Evolutionary conservation across 2,797 vertebrate genomes (phyloP).

Genomic region (Pachyuromys duprasi): DNA sequence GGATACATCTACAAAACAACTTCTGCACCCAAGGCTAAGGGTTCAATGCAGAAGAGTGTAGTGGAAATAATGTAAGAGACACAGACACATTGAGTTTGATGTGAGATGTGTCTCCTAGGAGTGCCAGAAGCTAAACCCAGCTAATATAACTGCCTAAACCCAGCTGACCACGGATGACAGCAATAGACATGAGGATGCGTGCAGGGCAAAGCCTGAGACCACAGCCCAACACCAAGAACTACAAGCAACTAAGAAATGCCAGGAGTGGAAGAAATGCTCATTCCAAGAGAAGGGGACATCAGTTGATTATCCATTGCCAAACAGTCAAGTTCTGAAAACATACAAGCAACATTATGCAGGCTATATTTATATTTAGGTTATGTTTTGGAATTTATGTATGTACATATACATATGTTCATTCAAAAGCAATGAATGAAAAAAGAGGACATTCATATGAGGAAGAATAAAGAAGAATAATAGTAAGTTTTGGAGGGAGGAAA

Average conservation of each 20-base stretch:
- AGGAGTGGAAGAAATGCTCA: background rate
- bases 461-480: background rate
- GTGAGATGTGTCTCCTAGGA: background rate
- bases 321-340: background rate
- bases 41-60: background rate
- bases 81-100: background rate
- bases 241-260: background rate
- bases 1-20: background rate
- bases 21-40: background rate
- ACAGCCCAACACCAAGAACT: background rate
- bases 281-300: background rate
- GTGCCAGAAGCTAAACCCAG: background rate
- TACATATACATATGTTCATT: no score
- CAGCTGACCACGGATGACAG: background rate
- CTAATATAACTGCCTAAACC: background rate
- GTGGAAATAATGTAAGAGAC: background rate
- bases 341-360: background rate
- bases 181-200: background rate
- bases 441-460: background rate
- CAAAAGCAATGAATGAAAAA: background rate
- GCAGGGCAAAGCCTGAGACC: background rate
- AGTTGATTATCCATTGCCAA: background rate
- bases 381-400: background rate
- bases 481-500: background rate
- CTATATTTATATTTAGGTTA: background rate